phyloP scores from a whole-genome alignment of 2,113 vertebrate species.

The Phaetusa simplex region DNA sequence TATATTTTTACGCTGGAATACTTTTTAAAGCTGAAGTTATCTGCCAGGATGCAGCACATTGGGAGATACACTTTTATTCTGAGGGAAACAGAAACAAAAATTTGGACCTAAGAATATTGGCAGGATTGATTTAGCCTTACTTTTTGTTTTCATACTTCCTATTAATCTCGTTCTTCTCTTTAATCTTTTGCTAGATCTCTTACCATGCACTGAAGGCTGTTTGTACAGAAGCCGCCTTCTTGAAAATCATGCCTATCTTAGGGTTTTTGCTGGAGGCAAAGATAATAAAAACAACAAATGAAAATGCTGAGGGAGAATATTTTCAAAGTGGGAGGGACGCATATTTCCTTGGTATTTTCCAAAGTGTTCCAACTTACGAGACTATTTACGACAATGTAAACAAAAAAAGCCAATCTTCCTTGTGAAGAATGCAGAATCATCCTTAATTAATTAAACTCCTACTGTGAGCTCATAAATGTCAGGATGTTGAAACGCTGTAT shows the following conservation, averaged over 20 bases:
- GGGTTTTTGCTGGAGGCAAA: conserved; percentile 16
- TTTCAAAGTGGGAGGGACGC: conserved; percentile 27
- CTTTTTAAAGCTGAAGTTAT: neutral
- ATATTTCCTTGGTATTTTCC: conserved; percentile 36
- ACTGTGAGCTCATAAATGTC: conserved; percentile 46
- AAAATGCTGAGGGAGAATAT: neutral
- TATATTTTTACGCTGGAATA: neutral
- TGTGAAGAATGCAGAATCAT: conserved; percentile 62
- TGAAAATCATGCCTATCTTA: conserved; percentile 10
- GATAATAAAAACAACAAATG: neutral
- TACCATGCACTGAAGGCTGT: neutral
- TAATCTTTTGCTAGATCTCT: conserved; percentile 27
- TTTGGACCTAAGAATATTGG: neutral
- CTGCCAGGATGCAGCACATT: neutral
- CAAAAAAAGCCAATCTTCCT: conserved; percentile 45
- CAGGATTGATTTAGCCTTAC: neutral
- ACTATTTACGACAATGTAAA: conserved; percentile 55
- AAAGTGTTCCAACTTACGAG: conserved; percentile 7
- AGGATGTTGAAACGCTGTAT: neutral
- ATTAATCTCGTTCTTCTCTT: neutral
- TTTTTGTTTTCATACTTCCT: neutral
- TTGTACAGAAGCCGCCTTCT: neutral
- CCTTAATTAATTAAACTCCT: conserved; percentile 63
- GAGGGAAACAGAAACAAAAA: neutral
- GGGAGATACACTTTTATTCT: neutral